Percentiles rank a stretch among this genome's conserved stretches.
These are phyloP conservation scores for Heliothis peltigera DNA, from an alignment of 2,888 invertebrate species.

Conservation along the genomic window DNA sequence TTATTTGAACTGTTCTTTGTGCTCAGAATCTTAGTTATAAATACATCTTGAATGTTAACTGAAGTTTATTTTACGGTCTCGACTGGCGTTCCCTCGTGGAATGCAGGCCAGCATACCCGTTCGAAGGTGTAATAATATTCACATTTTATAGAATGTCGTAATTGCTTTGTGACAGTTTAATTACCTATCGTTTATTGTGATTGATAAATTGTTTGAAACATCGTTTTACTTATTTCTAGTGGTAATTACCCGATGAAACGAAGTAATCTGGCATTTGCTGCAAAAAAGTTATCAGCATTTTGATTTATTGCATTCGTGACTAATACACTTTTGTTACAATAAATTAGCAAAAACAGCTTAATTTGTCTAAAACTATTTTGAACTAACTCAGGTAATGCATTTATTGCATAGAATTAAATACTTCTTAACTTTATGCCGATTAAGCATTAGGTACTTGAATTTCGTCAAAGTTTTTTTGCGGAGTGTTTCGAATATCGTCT, in stretches of 20 bases:
- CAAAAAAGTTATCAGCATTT: neutral
- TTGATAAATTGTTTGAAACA: neutral
- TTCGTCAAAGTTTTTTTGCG: too few relatives aligned
- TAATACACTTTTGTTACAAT: neutral
- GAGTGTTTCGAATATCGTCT: too few relatives aligned
- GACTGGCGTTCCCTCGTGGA: neutral
- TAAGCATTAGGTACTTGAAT: too few relatives aligned
- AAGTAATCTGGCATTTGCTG: neutral
- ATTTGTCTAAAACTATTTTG: neutral
- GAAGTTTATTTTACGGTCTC: constrained; percentile 16
- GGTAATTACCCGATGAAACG: neutral
- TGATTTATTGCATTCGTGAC: neutral
- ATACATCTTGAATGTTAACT: constrained; percentile 31
- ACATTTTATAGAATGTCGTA: neutral
- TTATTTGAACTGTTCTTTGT: constrained; percentile 33
- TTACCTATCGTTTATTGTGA: neutral
- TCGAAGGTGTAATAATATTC: neutral
- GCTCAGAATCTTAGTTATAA: constrained; percentile 29
- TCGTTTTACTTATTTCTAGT: neutral
- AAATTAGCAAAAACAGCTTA: neutral
- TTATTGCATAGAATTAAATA: neutral
- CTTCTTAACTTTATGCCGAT: too few relatives aligned
- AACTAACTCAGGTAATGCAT: neutral
- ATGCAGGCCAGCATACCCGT: neutral
- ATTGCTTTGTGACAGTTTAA: neutral